Evolutionary conservation across 2,113 vertebrate species (phyloP), one percentile per base, ranked within the genome.

Genomic region (Panurus biarmicus): DNA sequence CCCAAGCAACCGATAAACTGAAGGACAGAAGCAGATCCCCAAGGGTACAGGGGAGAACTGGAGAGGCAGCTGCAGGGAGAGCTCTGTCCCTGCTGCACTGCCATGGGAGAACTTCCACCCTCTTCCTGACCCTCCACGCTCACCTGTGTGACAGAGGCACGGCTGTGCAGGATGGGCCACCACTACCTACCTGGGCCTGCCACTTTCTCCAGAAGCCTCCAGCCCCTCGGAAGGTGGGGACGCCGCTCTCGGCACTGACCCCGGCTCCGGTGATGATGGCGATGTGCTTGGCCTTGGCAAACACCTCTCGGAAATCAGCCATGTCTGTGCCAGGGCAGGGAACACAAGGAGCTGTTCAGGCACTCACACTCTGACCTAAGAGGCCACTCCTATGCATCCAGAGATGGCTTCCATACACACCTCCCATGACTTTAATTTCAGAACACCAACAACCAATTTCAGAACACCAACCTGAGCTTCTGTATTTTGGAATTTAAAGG

Each of bases 151-250:
- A 24, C 0, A 1, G 14, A 40, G 42, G 50, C 10, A 16, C 0
- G 0, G 28, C 85, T 7, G 13, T 0, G 0, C 36, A 44, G 61
- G 9, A 10, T 15, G 0, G 25, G 35, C 58, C 50, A 12, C 51
- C 76, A 12, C 17, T 13, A 89, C 96, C 12, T 51, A 99, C 99
- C 98, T 99, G 99, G 26, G 99, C 98, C 87, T 98, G 97, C 99
- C 99, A 99, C 89, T 98, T 99, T 44, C 99, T 98, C 99, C 99
- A 99, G 64, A 98, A 98, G 25, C 99, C 99, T 31, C 98, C 98
- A 3, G 98, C 96, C 61, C 98, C 99, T 94, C 98, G 96, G 98
- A 99, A 99, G 33, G 99, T 99, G 0, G 99, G 99, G 2, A 99
- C 97, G 3, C 99, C 99, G 0, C 99, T 99, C 96, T 99, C 99